These are phyloP conservation scores for Porphyrio hochstetteri DNA, from an alignment of 2,113 vertebrate genomes.

Conservation along the genomic window DNA sequence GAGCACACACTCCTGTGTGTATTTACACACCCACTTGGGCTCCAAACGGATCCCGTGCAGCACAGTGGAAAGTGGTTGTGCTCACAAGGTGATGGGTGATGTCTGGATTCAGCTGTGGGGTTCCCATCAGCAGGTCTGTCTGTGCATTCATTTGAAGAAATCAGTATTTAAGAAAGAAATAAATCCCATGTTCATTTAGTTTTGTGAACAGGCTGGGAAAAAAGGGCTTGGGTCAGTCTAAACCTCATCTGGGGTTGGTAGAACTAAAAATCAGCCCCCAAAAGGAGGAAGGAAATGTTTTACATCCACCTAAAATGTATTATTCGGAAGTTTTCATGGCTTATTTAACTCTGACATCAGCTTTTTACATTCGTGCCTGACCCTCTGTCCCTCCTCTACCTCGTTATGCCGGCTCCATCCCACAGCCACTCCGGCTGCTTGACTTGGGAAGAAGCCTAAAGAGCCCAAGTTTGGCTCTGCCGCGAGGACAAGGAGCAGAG, in stretches of 20 bases:
- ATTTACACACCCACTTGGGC: neutral
- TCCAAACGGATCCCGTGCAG: neutral
- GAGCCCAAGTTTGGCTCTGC: neutral
- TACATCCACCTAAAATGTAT: neutral
- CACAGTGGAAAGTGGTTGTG: rapidly evolving
- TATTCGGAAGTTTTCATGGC: neutral
- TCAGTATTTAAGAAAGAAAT: neutral
- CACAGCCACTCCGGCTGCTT: rapidly evolving
- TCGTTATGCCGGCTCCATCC: neutral
- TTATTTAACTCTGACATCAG: constrained; percentile 12
- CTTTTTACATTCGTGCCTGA: neutral
- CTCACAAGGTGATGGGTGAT: neutral
- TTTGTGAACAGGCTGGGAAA: neutral
- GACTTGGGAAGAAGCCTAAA: rapidly evolving
- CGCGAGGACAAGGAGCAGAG: neutral
- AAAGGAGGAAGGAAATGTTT: neutral
- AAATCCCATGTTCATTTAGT: neutral
- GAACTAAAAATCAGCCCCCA: neutral
- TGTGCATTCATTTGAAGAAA: neutral
- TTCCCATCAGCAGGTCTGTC: neutral
- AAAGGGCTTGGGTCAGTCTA: neutral
- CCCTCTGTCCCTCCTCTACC: neutral
- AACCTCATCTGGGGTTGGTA: neutral
- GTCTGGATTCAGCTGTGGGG: neutral
- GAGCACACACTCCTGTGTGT: rapidly evolving